phyloP scores from a whole-genome alignment of 2,113 vertebrate species.

The Centrocercus urophasianus region DNA sequence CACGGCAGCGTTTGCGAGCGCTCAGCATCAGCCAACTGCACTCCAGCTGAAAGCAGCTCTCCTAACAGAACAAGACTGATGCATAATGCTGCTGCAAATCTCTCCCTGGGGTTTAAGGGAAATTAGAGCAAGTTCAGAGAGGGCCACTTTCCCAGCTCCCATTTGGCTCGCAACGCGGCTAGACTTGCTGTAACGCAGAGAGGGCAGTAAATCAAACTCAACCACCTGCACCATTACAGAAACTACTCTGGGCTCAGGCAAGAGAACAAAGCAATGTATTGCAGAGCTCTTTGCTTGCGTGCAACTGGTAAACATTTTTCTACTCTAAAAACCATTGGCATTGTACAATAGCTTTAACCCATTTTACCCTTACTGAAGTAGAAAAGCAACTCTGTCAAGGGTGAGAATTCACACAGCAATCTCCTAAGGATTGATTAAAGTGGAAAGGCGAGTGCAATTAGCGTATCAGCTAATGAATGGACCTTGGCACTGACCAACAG shows the following conservation, averaged over 20 bases:
- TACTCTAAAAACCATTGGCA: neutral
- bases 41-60: neutral
- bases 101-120: conserved; percentile 35
- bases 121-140: conserved; percentile 35
- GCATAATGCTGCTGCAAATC: neutral
- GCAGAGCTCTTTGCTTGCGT: neutral
- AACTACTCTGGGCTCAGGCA: neutral
- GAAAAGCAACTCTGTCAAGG: neutral
- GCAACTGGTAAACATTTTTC: neutral
- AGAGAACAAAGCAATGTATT: neutral
- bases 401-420: neutral
- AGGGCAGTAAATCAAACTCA: conserved; percentile 42
- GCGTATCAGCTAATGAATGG: neutral
- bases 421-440: neutral
- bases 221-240: neutral
- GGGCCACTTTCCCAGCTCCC: conserved; percentile 20
- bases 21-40: accelerated
- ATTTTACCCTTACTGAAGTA: neutral
- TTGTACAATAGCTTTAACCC: neutral
- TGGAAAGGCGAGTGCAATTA: neutral
- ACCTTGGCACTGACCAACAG: neutral
- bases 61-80: neutral
- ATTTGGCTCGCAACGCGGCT: neutral
- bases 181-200: neutral
- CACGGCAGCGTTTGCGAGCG: accelerated